Base-by-base conservation (phyloP, 2,888 invertebrate species). In the Ormyrus pomaceus region DNA sequence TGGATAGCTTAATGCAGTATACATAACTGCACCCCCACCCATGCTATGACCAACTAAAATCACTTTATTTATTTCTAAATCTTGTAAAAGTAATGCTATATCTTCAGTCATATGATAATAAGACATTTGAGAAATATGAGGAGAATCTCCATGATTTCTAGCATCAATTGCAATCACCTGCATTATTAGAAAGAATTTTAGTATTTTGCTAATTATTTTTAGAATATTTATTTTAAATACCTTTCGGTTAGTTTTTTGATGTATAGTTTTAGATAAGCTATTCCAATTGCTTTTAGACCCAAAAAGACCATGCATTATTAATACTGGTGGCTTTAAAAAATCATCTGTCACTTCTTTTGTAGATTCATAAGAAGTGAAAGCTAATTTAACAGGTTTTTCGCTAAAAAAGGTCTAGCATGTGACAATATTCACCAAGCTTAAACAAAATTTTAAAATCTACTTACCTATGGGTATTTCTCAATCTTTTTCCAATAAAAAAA, bases 81-180 rank as follows among this genome's bases (percentile, higher is more conserved):
- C 93, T 84, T 93, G 92, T 81, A 96, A 91, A 59, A 97, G 92
- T 61, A 92, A 91, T 9, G 93, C 89, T 5, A 98, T 87, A 91
- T 99, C 99, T 74, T 92, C 92, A 0, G 95, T 94, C 93, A 98
- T 93, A 59, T 94, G 93, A 9, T 92, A 90, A 87, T 97, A 98
- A 46, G 92, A 93, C 91, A 97, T 95, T 0, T 94, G 92, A 0
- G 92, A 84, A 0, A 94, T 92, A 88, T 98, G 98, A 0, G 96
- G 95, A 87, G 98, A 98, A 83, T 97, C 97, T 0, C 99, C 99
- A 91, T 99, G 99, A 91, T 99, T 99, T 88, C 99, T 93, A 6
- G 96, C 95, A 91, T 99, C 99, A 53, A 98, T 93, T 6, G 95
- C 93, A 82, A 96, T 93, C 0, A 97, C 92, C 94, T 94, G 77